Evolutionary conservation across 2,113 vertebrate species (phyloP).

Genomic region (Microtus ochrogaster): DNA sequence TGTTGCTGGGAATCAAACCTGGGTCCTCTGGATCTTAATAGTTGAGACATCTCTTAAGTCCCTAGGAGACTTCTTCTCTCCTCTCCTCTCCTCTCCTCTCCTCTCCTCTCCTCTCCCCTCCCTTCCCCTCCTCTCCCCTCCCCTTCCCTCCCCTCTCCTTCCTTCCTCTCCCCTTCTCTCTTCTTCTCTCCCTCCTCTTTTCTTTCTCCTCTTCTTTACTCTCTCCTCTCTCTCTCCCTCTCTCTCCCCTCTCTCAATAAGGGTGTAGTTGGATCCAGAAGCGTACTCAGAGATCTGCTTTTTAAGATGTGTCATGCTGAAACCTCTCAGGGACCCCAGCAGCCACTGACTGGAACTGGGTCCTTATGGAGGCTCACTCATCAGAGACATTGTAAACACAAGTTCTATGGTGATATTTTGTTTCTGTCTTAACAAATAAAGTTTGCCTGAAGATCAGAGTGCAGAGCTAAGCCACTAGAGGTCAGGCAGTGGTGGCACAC

Average conservation of each 20-base stretch:
- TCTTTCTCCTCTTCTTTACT: not conserved
- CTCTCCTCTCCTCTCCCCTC: fast-evolving
- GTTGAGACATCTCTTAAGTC: not conserved
- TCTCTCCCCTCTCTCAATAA: not conserved
- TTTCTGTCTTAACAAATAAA: too few relatives aligned
- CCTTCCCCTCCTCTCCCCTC: too few relatives aligned
- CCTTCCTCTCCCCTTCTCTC: fast-evolving
- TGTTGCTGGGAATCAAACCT: not conserved
- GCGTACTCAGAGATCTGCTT: not conserved
- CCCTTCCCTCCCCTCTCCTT: fast-evolving
- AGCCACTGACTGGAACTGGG: not conserved
- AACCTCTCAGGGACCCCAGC: not conserved
- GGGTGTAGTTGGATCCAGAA: not conserved
- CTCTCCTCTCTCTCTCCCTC: too few relatives aligned
- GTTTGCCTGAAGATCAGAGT: too few relatives aligned
- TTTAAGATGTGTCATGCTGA: not conserved
- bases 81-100: too few relatives aligned
- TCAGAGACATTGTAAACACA: not conserved
- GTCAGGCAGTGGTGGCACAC: too few relatives aligned
- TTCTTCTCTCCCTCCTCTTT: not conserved
- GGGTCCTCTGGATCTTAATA: not conserved
- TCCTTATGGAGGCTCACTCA: not conserved
- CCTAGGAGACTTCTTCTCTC: not conserved
- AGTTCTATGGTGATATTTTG: too few relatives aligned
- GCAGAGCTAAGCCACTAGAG: too few relatives aligned